A percentile compares a stretch with the other conserved stretches of the same genome.
Evolutionary conservation across 2,888 invertebrate species (phyloP).

Genomic region (Meandrusa payeni): DNA sequence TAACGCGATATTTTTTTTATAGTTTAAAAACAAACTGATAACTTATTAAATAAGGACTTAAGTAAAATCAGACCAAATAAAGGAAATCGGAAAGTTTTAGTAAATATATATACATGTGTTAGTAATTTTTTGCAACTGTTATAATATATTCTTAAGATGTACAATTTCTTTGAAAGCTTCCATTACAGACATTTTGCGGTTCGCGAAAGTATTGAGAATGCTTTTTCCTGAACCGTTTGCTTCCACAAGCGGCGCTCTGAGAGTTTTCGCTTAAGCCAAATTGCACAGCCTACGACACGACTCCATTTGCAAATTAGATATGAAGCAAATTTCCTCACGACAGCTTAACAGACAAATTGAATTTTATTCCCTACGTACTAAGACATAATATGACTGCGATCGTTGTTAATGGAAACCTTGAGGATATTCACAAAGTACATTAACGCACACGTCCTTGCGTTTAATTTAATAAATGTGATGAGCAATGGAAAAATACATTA

Average conservation of each 20-base stretch:
- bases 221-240: slow-evolving; percentile 48
- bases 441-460: slow-evolving; percentile 27
- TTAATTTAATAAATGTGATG: slow-evolving; percentile 29
- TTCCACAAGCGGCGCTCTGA: slow-evolving; percentile 52
- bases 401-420: slow-evolving; percentile 16
- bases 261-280: slow-evolving; percentile 71
- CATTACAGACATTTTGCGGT: slow-evolving; percentile 29
- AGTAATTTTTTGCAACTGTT: no score
- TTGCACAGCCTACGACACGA: slow-evolving; percentile 68
- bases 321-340: slow-evolving; percentile 34
- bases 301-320: slow-evolving; percentile 77
- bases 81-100: no score
- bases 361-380: slow-evolving; percentile 24
- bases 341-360: slow-evolving; percentile 20
- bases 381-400: slow-evolving; percentile 5
- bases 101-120: no score
- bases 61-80: no score
- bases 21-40: no score
- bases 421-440: slow-evolving; percentile 28
- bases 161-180: slow-evolving; percentile 20
- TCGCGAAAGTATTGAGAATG: slow-evolving; percentile 32
- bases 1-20: no score
- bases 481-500: slow-evolving; percentile 19
- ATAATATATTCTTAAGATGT: no score
- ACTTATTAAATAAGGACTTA: no score